Evolutionary conservation across 92 coral and sea anemone species (phyloP).

Genomic region (Meandrina meandrites): DNA sequence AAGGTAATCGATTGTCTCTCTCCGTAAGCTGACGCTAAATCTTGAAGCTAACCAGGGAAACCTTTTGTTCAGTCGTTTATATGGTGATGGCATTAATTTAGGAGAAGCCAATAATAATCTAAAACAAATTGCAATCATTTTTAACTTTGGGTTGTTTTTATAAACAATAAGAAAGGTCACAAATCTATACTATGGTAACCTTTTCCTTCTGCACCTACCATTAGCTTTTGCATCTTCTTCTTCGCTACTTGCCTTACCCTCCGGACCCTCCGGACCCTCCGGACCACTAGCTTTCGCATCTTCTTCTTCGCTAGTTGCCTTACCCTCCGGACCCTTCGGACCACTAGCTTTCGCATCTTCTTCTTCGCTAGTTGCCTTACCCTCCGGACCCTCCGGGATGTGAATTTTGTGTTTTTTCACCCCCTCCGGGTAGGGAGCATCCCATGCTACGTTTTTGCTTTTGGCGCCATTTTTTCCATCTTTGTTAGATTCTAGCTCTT

Average conservation of each 20-base stretch:
- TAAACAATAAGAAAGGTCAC: too few relatives aligned
- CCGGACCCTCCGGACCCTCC: slow-evolving; percentile 55
- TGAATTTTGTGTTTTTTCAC: slow-evolving; percentile 72
- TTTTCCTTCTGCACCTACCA: slow-evolving; percentile 4
- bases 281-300: too few relatives aligned
- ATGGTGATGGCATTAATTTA: neutral
- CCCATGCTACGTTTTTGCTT: slow-evolving; percentile 27
- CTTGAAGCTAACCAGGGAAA: too few relatives aligned
- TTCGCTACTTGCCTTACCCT: neutral
- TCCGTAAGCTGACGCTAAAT: too few relatives aligned
- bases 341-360: neutral
- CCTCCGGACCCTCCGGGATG: slow-evolving; percentile 8
- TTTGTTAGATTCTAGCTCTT: slow-evolving; percentile 81
- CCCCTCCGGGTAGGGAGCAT: slow-evolving; percentile 90
- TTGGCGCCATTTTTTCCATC: slow-evolving; percentile 37
- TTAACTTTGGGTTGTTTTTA: too few relatives aligned
- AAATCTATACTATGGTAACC: too few relatives aligned
- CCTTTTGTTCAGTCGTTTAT: too few relatives aligned
- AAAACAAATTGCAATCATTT: too few relatives aligned
- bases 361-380: neutral
- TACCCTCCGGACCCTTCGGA: slow-evolving; percentile 7
- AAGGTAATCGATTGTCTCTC: too few relatives aligned
- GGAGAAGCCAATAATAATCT: too few relatives aligned
- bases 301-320: neutral
- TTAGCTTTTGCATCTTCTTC: neutral